Base-by-base conservation (phyloP, 2,113 vertebrate species). In the Megaceryle torquata region DNA sequence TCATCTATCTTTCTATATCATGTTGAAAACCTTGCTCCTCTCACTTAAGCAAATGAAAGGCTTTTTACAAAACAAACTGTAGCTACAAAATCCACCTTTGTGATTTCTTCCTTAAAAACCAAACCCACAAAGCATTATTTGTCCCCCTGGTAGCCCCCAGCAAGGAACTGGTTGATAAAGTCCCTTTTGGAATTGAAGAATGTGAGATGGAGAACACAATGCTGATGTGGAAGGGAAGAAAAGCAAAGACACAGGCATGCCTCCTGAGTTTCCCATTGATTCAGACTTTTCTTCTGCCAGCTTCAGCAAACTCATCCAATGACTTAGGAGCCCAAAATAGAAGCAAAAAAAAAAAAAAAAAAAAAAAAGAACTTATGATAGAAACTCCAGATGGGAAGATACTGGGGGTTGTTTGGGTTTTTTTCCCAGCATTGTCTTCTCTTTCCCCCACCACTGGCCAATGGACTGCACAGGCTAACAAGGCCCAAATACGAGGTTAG, bases 331-430 rank as follows among this genome's bases (percentile, higher is more conserved):
- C 4, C 33, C 14, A 46, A 46, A 41, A 24, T 0, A 76, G 43
- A 81, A 35, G 3, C 20, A 21, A 25, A 37, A 21, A 25, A 37
- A 29, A 63, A 37, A 10, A 37, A 29, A 63, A 37, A 21, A 25
- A 37, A 21, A 25, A 37, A 29, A 63, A 37, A 10, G 9, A 72
- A 60, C 7, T 50, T 24, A 17, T 2, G 13, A 25, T 8, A 84
- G 7, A 37, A 37, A 12, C 12, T 37, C 43, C 9, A 51, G 18
- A 8, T 81, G 17, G 20, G 19, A 82, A 82, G 12, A 69, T 25
- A 26, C 2, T 19, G 1, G 1, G 5, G 13, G 53, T 90, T 43
- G 6, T 4, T 59, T 16, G 0, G 20, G 2, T 0, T 1, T 16
- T 60, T 57, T 33, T 41, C 9, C 28, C 46, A 20, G 19, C 19